Evolutionary conservation across 2,888 invertebrate genomes (phyloP).

Genomic region (Protodeltote pygarga): DNA sequence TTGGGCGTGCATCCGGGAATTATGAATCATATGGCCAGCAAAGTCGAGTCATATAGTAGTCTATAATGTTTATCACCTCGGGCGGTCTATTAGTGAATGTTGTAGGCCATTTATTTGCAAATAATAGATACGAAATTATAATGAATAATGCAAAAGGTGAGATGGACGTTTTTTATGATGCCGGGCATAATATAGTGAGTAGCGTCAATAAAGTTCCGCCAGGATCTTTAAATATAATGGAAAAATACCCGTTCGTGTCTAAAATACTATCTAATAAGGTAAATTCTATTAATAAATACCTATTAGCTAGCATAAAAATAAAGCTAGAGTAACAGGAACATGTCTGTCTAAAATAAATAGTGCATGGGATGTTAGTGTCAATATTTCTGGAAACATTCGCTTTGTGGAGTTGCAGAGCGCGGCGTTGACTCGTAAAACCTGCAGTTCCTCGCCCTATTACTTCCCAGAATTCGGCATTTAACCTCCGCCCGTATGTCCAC

Average conservation of each 20-base stretch:
- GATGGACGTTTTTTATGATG: constrained; percentile 15
- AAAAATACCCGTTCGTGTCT: no score
- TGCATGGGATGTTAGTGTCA: constrained; percentile 30
- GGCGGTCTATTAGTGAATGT: constrained; percentile 20
- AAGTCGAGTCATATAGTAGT: constrained; percentile 11
- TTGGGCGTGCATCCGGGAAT: constrained; percentile 63
- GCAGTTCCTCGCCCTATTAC: constrained; percentile 35
- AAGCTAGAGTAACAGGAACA: constrained; percentile 5
- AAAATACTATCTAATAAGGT: no score
- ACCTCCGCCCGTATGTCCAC: constrained; percentile 42
- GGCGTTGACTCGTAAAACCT: constrained; percentile 25
- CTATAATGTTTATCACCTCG: constrained; percentile 23
- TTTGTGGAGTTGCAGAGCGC: constrained; percentile 17
- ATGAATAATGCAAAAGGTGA: constrained; percentile 13
- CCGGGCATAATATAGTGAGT: constrained; percentile 1
- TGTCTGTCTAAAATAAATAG: constrained; percentile 17
- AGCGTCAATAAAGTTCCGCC: constrained; percentile 14
- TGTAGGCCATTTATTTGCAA: constrained; percentile 22
- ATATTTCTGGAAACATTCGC: constrained; percentile 43
- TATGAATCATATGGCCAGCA: constrained; percentile 39
- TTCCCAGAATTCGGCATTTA: constrained; percentile 54
- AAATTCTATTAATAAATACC: no score
- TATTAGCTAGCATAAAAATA: not conserved
- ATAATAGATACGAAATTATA: constrained; percentile 12
- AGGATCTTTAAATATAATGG: constrained; percentile 18